Conservation (phyloP, 2,113 vertebrate genomes). For the Bujurquina vittata region DNA sequence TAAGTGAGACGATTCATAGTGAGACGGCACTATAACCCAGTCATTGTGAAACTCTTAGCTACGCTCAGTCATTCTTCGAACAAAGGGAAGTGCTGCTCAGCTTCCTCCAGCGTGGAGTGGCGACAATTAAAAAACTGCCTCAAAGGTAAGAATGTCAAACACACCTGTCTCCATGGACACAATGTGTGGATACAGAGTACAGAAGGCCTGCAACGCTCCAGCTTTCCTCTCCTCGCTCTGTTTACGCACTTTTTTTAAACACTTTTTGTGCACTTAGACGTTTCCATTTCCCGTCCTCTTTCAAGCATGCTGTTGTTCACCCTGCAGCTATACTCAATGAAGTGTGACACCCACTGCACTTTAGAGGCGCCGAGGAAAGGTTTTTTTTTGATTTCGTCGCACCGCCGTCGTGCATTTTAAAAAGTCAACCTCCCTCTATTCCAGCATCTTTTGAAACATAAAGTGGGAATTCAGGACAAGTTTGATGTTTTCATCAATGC, state of each 20-base stretch:
- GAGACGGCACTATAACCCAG: background rate
- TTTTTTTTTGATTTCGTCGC: background rate
- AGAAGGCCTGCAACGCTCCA: background rate
- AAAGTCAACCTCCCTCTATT: background rate
- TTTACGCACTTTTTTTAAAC: background rate
- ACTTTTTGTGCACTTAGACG: background rate
- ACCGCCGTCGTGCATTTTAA: background rate
- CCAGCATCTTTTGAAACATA: background rate
- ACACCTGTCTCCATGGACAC: constrained; percentile 28
- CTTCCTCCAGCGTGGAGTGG: background rate
- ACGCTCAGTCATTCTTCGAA: background rate
- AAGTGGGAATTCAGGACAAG: background rate
- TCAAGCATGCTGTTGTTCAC: constrained; percentile 2
- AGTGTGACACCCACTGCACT: constrained; percentile 5
- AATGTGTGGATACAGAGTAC: background rate
- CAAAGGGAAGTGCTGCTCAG: background rate
- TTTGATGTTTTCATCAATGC: background rate
- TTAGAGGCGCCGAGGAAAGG: background rate
- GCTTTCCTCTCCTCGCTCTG: background rate
- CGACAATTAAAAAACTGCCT: background rate
- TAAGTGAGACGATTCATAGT: constrained; percentile 1
- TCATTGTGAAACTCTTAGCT: constrained; percentile 6
- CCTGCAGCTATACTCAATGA: background rate
- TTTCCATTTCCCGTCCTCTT: background rate
- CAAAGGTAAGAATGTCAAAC: background rate